Conservation (phyloP, 2,888 invertebrate species). For the Drosophila austrosaltans region DNA sequence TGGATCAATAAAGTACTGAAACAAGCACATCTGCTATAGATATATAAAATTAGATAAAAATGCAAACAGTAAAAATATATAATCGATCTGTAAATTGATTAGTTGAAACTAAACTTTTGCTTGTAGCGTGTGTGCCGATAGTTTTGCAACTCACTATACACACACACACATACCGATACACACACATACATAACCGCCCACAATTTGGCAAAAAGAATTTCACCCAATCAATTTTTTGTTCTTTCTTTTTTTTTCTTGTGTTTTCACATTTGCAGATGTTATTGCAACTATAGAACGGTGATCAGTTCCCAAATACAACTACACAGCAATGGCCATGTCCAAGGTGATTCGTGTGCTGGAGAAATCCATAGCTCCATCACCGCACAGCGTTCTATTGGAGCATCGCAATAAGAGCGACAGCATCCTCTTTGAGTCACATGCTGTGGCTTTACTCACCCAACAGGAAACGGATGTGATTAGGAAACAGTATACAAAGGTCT, state of each 20-base stretch:
- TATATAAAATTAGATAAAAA: neutral
- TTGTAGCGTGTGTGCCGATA: neutral
- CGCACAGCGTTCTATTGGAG: conserved; percentile 95
- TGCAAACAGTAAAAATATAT: too few relatives aligned
- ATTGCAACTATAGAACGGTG: neutral
- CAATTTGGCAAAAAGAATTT: neutral
- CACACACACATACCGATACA: neutral
- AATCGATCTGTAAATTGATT: too few relatives aligned
- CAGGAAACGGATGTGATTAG: conserved; percentile 95
- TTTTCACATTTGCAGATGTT: neutral
- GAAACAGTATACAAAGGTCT: conserved; percentile 93
- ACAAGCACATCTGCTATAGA: neutral
- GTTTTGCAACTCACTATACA: neutral
- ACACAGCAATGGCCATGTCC: conserved; percentile 94
- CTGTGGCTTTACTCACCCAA: conserved; percentile 87
- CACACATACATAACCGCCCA: neutral
- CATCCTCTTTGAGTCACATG: conserved; percentile 95
- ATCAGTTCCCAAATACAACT: conserved; percentile 5
- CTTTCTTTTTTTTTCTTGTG: too few relatives aligned
- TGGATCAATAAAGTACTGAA: conserved; percentile 25
- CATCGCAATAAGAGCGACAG: conserved; percentile 94
- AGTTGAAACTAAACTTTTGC: neutral
- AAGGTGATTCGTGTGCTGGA: conserved; percentile 96
- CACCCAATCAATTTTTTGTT: neutral
- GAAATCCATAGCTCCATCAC: conserved; percentile 92